Base-by-base conservation (phyloP, 64 coral and sea anemone genomes). In the Stylophora pistillata region DNA sequence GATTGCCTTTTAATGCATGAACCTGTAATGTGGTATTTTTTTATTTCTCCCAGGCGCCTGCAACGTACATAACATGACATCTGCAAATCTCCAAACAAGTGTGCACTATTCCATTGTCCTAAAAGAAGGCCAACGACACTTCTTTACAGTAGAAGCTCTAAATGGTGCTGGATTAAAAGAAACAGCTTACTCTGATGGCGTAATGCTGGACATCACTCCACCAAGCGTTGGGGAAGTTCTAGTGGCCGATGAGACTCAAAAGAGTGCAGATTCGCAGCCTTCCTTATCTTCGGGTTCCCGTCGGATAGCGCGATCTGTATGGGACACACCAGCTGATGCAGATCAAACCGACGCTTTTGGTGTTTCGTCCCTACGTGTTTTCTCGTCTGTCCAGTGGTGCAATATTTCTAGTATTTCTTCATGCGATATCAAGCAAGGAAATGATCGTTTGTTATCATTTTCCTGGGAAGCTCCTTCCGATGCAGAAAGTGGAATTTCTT, bases 81-180 rank as follows among this genome's bases (percentile, higher is more conserved):
- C 37, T n/a, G 72, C 82, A 68, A 83, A 74, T 53, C 87, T 90
- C 31, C 27, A 70, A n/a, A 97, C 95, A 75, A 92, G 58, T 71
- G 84, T 55, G 9, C 59, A 71, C 21, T 28, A 68, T 71, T 32
- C 28, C 2, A 59, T 53, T 14, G 18, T 11, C 15, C 87, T 97
- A 0, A 18, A 90, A 52, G 68, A 90, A 29, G 91, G 91, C 68
- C 55, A 76, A 15, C 78, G 88, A 7, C 95, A 99, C 65, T 92
- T 85, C 65, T 72, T 95, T 30, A 93, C 90, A 47, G 87, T 99
- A 23, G 82, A 88, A 62, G 97, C 93, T n/a, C 90, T 73, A 17
- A 99, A 99, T 71, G 86, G 76, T n/a, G 89, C 89, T 30, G 93
- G 91, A n/a, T 79, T 93, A 53, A 93, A 85, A 34, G 71, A 76